Base-by-base conservation (phyloP, 1,140 invertebrate species). In the Ceratina calcarata region DNA sequence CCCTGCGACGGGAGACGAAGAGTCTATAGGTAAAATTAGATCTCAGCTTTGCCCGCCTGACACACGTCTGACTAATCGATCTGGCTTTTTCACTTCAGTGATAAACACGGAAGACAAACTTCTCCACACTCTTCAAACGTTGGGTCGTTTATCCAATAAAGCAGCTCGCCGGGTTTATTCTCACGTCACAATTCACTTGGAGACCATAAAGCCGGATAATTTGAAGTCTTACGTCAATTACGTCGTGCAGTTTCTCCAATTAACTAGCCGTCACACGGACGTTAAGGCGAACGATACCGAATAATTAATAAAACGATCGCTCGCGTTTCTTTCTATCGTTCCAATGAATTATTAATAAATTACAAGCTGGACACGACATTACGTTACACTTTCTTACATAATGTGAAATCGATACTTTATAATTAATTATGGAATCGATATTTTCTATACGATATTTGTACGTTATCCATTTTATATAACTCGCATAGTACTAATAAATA, bases 131-230 rank as follows among this genome's bases (percentile, higher is more conserved):
- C 93, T 95, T 51, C 95, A 96, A 92, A 96, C 95, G 0, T 95
- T 96, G 37, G 95, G 95, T 4, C 93, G 94, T 18, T 92, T 96
- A 74, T 96, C 95, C 57, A 95, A 95, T 79, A 96, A 96, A 91
- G 94, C 95, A 24, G 94, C 95, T 49, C 93, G 94, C 53, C 93
- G 96, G 55, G 94, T 96, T 57, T 96, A 95, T 93, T 89, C 94
- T 75, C 94, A 95, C 89, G 93, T 96, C 64, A 92, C 94, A 37
- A 87, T 90, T 69, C 94, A 95, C 81, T 91, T 96, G 87, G 93
- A 94, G 76, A 93, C 93, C 32, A 90, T 96, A 7, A 94, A 93
- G 58, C 93, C 91, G 49, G 93, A 94, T 16, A 94, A 95, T 85
- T 91, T 95, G n/a, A 94, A 94, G 77, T 92, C 93, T 45, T 96